phyloP scores from a whole-genome alignment of 1,140 invertebrate genomes.

The Acromyrmex echinatior region DNA sequence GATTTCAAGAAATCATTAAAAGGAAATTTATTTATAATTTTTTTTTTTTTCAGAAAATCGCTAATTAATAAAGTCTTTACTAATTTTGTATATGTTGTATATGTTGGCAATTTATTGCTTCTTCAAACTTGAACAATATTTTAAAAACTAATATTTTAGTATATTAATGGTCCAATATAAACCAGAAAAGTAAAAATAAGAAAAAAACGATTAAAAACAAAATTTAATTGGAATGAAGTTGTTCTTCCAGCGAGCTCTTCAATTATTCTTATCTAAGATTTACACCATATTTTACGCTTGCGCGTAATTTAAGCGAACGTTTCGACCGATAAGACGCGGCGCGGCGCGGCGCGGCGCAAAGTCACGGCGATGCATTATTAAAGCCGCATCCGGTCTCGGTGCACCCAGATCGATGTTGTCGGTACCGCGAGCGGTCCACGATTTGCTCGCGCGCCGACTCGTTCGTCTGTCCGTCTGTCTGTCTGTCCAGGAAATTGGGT shows the following conservation, averaged over 20 bases:
- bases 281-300: conserved; percentile 40
- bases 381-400: conserved; percentile 55
- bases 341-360: conserved; percentile 16
- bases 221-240: conserved; percentile 7
- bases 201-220: background rate
- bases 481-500: conserved; percentile 80
- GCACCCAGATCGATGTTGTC: conserved; percentile 66
- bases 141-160: background rate
- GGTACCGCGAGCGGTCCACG: conserved; percentile 50
- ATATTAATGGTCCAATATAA: background rate
- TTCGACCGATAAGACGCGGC: conserved; percentile 35
- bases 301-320: conserved; percentile 36
- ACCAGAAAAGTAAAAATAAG: background rate
- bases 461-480: conserved; percentile 64
- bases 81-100: background rate
- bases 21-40: no score
- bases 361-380: conserved; percentile 68
- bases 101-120: background rate
- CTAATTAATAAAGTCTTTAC: no score
- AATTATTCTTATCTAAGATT: conserved; percentile 49
- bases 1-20: no score
- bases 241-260: background rate
- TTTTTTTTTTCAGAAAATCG: background rate
- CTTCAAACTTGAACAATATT: background rate
- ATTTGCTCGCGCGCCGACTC: conserved; percentile 37